Evolutionary conservation across 2,888 invertebrate genomes (phyloP), one percentile per base, ranked within the genome.

Genomic region (Brachylomia viminalis): DNA sequence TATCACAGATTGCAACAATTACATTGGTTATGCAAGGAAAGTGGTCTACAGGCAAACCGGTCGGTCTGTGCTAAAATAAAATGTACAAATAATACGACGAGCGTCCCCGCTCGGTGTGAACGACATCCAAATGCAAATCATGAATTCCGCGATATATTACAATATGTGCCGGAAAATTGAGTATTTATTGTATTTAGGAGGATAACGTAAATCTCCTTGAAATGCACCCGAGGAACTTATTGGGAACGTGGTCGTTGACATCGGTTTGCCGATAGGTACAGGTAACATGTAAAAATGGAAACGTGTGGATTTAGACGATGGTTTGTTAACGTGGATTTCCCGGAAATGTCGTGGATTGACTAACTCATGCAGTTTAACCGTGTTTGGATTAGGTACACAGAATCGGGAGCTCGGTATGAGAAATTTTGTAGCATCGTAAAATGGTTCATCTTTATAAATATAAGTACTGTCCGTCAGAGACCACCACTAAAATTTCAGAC

Each of bases 11-110:
- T 76, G 83, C 83, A 75, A 87, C 87, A 89, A 90, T 91, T 90
- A 91, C 88, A 82, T 73, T 81, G 73, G 75, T 91, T 91, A 91
- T 84, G 90, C 91, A 91, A 91, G 84, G 78, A 86, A 88, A 83
- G 83, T 82, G 80, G 83, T 80, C 77, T 72, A 79, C 82, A 74
- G 38, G 45, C 72, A 82, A 90, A 92, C 91, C 91, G 91, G 90
- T 91, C 80, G 74, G 62, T 62, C 54, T 47, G 77, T 70, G 81
- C 76, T 84, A 68, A 84, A 88, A 85, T 87, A 85, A 80, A 86
- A 83, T 78, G 80, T 80, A 78, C 77, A 65, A 76, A 80, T 59
- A 71, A 75, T 78, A 75, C 72, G 64, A 58, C 70, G 74, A 56
- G 70, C 82, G 75, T 78, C 83, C 73, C 72, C 68, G 56, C 42